Base-by-base conservation (phyloP, 2,888 invertebrate genomes). In the Strigamia transsilvanica region DNA sequence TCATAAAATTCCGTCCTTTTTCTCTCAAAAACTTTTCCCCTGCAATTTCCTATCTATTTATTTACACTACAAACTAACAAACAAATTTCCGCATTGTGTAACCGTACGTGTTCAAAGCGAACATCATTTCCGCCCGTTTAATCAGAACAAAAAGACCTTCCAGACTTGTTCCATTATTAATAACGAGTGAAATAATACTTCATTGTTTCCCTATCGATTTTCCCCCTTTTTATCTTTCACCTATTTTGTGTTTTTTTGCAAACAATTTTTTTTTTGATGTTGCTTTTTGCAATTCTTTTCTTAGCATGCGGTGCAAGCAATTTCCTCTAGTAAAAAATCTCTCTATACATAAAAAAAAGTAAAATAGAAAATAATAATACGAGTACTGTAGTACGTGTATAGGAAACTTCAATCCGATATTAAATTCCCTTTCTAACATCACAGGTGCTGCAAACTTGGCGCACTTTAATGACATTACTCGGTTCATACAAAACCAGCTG, bases 401-500 rank as follows among this genome's bases (percentile, higher is more conserved):
- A 56, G 56, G 56, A 56, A 56, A 73, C 27, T 73, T 73, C 12
- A 73, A 73, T 73, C 73, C 73, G 32, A 73, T 73, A 73, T 73
- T 73, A 73, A 73, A 73, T 73, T 73, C 73, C 27, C n/a, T 32
- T 23, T 32, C 73, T 73, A 73, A 27, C 73, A 73, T 73, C 73
- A 73, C 73, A 73, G 73, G 73, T 73, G 73, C 32, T 73, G 27
- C 27, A 73, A 73, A 13, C 32, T 73, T 73, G 12, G 27, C 27
- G 73, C 73, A 27, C 73, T 73, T 73, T 73, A 73, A 73, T 73
- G 73, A n/a, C 73, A 73, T 73, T 73, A 73, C 73, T 73, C 27
- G 73, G 56, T 56, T 56, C 56, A 56, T 56, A 56, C 21, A 73
- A 27, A 23, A 73, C 27, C 73, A 73, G 73, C 73, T 73, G 73